A percentile compares a stretch with the other conserved stretches of the same genome.
These are phyloP conservation scores for Gonocerus acuteangulatus DNA, from an alignment of 2,888 invertebrate species.

Conservation along the genomic window DNA sequence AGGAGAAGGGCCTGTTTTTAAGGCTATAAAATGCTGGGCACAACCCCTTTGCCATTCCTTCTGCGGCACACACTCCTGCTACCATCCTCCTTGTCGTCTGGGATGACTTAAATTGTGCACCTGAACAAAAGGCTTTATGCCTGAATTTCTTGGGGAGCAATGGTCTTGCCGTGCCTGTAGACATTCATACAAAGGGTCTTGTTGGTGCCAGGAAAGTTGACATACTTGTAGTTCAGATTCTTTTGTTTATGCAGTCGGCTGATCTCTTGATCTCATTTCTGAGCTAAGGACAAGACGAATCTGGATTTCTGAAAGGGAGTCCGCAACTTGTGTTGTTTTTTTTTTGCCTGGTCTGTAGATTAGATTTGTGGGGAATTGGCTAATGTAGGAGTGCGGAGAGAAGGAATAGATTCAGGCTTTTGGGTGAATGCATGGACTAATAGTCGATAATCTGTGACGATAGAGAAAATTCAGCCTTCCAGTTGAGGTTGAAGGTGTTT, in stretches of 20 bases:
- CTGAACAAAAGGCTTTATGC: too few relatives aligned
- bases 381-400: slow-evolving; percentile 20
- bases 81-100: too few relatives aligned
- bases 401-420: slow-evolving; percentile 12
- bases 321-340: slow-evolving; percentile 28
- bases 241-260: not conserved
- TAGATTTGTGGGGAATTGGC: slow-evolving; percentile 29
- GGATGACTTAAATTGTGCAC: too few relatives aligned
- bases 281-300: not conserved
- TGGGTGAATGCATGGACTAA: slow-evolving; percentile 27
- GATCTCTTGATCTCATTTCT: not conserved
- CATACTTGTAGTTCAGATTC: not conserved
- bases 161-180: too few relatives aligned
- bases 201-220: not conserved
- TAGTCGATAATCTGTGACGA: slow-evolving; percentile 31
- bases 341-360: slow-evolving; percentile 19
- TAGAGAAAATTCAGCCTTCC: slow-evolving; percentile 29
- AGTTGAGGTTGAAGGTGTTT: slow-evolving; percentile 28
- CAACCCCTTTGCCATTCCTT: too few relatives aligned
- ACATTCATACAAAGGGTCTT: too few relatives aligned
- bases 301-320: slow-evolving; percentile 20
- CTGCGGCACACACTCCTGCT: too few relatives aligned
- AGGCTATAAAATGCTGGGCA: too few relatives aligned
- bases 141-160: too few relatives aligned
- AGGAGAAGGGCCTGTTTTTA: too few relatives aligned